A percentile compares a stretch with the other conserved stretches of the same genome.
These are phyloP conservation scores for Drosophila aldrichi DNA, from an alignment of 2,888 invertebrate genomes.

Conservation along the genomic window DNA sequence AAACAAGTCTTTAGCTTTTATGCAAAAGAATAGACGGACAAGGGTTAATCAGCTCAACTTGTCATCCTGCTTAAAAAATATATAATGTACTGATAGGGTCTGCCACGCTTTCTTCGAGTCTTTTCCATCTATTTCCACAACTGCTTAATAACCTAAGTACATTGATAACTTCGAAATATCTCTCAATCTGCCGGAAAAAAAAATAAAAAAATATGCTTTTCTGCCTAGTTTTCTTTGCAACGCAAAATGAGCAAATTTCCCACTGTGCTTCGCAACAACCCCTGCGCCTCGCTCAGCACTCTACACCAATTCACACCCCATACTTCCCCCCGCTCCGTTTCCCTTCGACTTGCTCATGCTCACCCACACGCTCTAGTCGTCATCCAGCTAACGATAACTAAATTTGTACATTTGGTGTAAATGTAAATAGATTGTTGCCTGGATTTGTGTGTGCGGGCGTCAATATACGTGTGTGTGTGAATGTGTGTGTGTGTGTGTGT, in stretches of 20 bases:
- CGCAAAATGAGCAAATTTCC: neutral
- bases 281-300: neutral
- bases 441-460: constrained; percentile 75
- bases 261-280: constrained; percentile 8
- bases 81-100: too few species aligned
- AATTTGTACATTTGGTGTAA: constrained; percentile 82
- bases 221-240: too few species aligned
- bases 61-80: too few species aligned
- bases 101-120: too few species aligned
- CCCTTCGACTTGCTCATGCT: neutral
- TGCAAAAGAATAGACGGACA: too few species aligned
- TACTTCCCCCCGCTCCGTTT: neutral
- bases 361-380: constrained; percentile 6
- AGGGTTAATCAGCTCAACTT: too few species aligned
- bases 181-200: too few species aligned
- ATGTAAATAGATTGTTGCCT: constrained; percentile 83
- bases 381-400: constrained; percentile 67
- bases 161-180: too few species aligned
- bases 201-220: too few species aligned
- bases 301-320: neutral
- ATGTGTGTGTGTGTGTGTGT: constrained; percentile 51
- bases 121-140: too few species aligned
- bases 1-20: too few species aligned
- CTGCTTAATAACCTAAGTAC: too few species aligned
- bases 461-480: constrained; percentile 65